Evolutionary conservation across 1,140 invertebrate species (phyloP).

Genomic region (Lasioglossum albipes): DNA sequence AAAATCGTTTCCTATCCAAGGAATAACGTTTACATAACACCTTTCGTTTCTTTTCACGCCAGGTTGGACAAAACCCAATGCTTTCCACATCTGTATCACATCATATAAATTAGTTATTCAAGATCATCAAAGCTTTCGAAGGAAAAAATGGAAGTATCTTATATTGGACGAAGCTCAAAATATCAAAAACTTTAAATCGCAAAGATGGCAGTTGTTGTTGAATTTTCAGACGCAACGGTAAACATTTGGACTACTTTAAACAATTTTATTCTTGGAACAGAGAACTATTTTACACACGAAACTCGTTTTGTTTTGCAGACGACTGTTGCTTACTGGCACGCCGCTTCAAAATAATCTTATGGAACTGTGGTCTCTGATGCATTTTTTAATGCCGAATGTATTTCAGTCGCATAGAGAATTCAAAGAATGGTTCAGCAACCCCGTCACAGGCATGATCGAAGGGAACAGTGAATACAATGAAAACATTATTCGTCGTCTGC

Average conservation of each 20-base stretch:
- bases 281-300: neutral
- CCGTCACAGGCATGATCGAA: conserved; percentile 98
- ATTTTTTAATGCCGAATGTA: conserved; percentile 99
- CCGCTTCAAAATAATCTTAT: conserved; percentile 99
- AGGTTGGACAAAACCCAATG: conserved; percentile 99
- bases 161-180: conserved; percentile 99
- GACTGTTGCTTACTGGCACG: conserved; percentile 97
- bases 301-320: conserved; percentile 79
- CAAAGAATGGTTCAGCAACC: conserved; percentile 99
- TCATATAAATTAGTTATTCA: conserved; percentile 99
- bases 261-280: neutral
- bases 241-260: conserved; percentile 63
- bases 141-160: conserved; percentile 99
- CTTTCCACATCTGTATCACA: conserved; percentile 99
- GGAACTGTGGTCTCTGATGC: conserved; percentile 99
- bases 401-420: conserved; percentile 99
- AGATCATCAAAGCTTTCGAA: conserved; percentile 98
- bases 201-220: conserved; percentile 97
- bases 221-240: conserved; percentile 97
- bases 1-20: neutral
- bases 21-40: neutral
- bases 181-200: conserved; percentile 99
- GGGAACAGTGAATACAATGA: conserved; percentile 97
- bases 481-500: conserved; percentile 94
- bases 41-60: conserved; percentile 50